Evolutionary conservation across 2,113 vertebrate genomes (phyloP), one percentile per base, ranked within the genome.

Genomic region (Python bivittatus): DNA sequence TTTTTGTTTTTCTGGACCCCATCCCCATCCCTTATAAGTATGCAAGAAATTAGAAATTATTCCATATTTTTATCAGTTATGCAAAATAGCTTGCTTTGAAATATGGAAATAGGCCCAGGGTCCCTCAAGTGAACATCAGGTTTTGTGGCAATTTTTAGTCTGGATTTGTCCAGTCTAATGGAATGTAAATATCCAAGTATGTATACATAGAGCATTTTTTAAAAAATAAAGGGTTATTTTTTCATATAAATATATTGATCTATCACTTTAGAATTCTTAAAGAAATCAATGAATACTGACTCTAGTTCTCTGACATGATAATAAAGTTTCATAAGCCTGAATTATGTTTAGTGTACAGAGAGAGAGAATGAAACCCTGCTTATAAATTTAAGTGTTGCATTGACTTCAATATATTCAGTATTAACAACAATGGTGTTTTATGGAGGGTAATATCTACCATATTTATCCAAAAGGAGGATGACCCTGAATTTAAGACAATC

Each of bases 311-410:
- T 92, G 93, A 93, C 53, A 86, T 54, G 44, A 58, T 86, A 91
- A 86, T 86, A 91, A 53, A 64, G 20, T 86, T 86, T 86, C 44
- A 91, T 86, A 91, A 91, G 90, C 29, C 83, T 86, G 84, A 91
- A 86, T 86, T 86, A 88, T 89, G 88, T 79, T 90, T 84, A 92
- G 33, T 94, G 53, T 79, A 13, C 60, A 61, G 61, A 91, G 91
- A 64, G 38, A 90, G 89, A 91, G 93, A 89, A 86, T 29, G 91
- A 15, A 95, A 10, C 88, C 15, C 90, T 94, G 88, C 54, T 92
- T 57, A 64, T 91, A 25, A 56, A 86, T 3, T 0, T 85, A 88
- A 27, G n/a, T 93, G 57, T 90, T 60, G n/a, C 84, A 83, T 90
- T 89, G 84, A 85, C 56, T 25, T 85, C 29, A 60, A 6, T 85